Conservation (phyloP, 2,888 invertebrate species). For the Oxyscelio sp. region DNA sequence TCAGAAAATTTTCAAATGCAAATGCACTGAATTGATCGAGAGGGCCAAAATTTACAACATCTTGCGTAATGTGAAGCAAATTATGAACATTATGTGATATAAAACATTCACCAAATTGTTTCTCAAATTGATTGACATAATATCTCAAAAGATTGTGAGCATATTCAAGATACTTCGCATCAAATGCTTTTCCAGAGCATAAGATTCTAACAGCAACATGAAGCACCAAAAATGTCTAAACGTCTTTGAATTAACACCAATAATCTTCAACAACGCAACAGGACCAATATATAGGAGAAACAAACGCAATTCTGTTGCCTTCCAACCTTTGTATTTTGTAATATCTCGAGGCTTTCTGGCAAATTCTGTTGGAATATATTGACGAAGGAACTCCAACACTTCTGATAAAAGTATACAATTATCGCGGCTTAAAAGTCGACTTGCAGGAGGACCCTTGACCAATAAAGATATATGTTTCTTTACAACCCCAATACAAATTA, state of each 20-base stretch:
- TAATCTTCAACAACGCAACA: not conserved
- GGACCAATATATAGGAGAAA: not conserved
- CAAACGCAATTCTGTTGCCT: not conserved
- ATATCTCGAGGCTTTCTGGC: not conserved
- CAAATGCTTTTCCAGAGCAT: not conserved
- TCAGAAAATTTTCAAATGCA: conserved; percentile 10
- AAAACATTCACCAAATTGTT: conserved; percentile 9
- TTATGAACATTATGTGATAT: conserved; percentile 30
- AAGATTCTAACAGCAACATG: not conserved
- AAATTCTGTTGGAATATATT: not conserved
- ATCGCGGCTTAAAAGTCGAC: not conserved
- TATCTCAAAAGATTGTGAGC: not conserved
- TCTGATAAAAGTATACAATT: not conserved
- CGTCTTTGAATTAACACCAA: too few relatives aligned
- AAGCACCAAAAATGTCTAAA: not conserved
- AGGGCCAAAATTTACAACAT: conserved; percentile 8
- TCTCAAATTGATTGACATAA: not conserved
- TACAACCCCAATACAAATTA: conserved; percentile 59
- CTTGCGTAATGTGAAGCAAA: not conserved
- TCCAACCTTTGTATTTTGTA: not conserved
- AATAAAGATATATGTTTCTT: not conserved
- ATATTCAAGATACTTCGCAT: not conserved
- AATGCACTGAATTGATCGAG: conserved; percentile 5
- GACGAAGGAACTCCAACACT: not conserved
- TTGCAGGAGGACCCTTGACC: not conserved